Percentiles rank a stretch among this genome's conserved stretches.
phyloP scores from a whole-genome alignment of 2,888 invertebrate species.

The Andrena chrysosceles region DNA sequence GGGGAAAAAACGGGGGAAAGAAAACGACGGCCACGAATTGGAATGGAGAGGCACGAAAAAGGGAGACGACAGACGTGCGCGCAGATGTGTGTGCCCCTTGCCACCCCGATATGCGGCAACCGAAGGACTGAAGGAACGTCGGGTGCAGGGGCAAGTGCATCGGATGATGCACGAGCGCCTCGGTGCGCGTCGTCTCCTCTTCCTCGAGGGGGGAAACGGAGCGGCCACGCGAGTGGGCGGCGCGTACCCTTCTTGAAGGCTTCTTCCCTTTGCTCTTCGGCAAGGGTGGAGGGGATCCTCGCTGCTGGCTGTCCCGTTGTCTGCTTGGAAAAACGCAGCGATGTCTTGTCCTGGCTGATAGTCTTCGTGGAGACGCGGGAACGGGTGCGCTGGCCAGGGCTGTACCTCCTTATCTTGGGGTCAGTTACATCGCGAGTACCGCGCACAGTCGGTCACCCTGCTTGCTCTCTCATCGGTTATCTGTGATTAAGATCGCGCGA shows the following conservation, averaged over 20 bases:
- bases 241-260: slow-evolving; percentile 62
- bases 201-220: slow-evolving; percentile 24
- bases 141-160: slow-evolving; percentile 62
- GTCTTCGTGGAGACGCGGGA: slow-evolving; percentile 66
- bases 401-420: slow-evolving; percentile 62
- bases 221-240: slow-evolving; percentile 74
- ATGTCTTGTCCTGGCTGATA: slow-evolving; percentile 62
- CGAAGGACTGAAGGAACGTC: slow-evolving; percentile 13
- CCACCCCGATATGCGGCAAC: slow-evolving; percentile 48
- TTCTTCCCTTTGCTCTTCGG: slow-evolving; percentile 38
- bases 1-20: slow-evolving; percentile 20
- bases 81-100: slow-evolving; percentile 55
- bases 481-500: slow-evolving; percentile 53
- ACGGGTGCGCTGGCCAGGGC: slow-evolving; percentile 50
- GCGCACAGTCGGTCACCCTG: slow-evolving; percentile 9
- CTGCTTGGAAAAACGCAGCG: slow-evolving; percentile 40
- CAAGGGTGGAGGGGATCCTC: slow-evolving; percentile 59
- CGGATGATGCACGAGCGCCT: slow-evolving; percentile 54
- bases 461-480: background rate
- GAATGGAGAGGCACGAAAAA: slow-evolving; percentile 51
- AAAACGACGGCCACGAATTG: slow-evolving; percentile 34
- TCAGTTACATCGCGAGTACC: slow-evolving; percentile 49
- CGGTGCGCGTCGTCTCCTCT: slow-evolving; percentile 5
- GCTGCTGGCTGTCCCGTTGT: slow-evolving; percentile 32
- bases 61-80: slow-evolving; percentile 57